Conservation (phyloP, 2,113 vertebrate genomes). For the Aviceda subcristata region DNA sequence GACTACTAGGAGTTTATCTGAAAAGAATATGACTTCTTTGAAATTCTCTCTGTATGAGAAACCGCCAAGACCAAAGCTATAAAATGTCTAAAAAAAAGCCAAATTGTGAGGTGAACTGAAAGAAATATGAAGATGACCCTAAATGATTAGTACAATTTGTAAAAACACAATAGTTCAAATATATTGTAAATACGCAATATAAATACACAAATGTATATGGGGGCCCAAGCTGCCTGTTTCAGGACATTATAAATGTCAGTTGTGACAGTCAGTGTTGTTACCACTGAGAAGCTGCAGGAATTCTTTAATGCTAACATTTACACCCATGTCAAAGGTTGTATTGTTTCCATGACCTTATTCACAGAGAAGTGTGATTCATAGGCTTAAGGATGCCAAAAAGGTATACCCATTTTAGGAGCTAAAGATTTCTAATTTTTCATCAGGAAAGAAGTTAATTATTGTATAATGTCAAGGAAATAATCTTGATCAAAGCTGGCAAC, state of each 20-base stretch:
- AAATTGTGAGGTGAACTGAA: not conserved
- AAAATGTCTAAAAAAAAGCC: not conserved
- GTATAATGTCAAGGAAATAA: not conserved
- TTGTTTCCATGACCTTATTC: not conserved
- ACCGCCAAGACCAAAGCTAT: rapidly evolving
- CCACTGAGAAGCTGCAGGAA: not conserved
- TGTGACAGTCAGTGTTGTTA: not conserved
- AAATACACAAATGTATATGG: not conserved
- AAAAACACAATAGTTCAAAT: not conserved
- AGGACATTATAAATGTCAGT: not conserved
- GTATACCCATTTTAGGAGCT: not conserved
- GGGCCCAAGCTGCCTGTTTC: not conserved
- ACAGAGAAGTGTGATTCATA: not conserved
- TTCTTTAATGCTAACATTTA: not conserved
- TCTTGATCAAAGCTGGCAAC: not conserved
- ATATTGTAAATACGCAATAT: not conserved
- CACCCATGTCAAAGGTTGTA: not conserved
- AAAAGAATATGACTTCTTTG: not conserved
- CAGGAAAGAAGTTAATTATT: not conserved
- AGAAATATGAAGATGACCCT: not conserved
- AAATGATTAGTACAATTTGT: not conserved
- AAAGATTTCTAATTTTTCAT: not conserved
- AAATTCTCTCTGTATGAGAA: not conserved
- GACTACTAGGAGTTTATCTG: not conserved
- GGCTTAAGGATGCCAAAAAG: not conserved